Percentiles rank a stretch among this genome's conserved stretches.
phyloP scores from a whole-genome alignment of 1,140 invertebrate species.

The Neodiprion lecontei region DNA sequence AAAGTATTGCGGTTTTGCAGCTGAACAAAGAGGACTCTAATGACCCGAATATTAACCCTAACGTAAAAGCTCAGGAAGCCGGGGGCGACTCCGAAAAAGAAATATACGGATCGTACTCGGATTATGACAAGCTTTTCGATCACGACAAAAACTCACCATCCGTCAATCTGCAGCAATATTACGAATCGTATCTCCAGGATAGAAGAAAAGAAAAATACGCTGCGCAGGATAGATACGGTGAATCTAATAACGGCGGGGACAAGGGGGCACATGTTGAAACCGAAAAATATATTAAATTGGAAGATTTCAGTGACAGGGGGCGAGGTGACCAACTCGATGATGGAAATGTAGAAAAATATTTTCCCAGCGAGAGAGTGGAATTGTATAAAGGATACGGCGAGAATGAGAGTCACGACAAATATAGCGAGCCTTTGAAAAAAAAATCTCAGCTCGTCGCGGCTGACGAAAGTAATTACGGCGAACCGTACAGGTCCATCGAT shows the following conservation, averaged over 20 bases:
- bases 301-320: neutral
- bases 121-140: neutral
- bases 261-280: neutral
- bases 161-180: neutral
- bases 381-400: neutral
- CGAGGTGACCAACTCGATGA: neutral
- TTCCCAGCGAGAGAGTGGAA: neutral
- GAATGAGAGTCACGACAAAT: neutral
- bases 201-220: neutral
- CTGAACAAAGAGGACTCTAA: neutral
- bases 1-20: neutral
- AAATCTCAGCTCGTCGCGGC: too few species aligned
- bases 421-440: neutral
- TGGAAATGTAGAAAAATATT: neutral
- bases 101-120: neutral
- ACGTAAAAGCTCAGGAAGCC: neutral
- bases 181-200: neutral
- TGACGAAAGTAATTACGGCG: neutral
- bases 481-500: neutral
- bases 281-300: neutral
- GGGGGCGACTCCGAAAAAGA: neutral
- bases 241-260: neutral
- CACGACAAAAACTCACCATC: neutral
- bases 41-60: neutral
- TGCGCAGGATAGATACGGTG: neutral